Evolutionary conservation across 2,113 vertebrate species (phyloP).

Genomic region (Ginglymostoma cirratum): DNA sequence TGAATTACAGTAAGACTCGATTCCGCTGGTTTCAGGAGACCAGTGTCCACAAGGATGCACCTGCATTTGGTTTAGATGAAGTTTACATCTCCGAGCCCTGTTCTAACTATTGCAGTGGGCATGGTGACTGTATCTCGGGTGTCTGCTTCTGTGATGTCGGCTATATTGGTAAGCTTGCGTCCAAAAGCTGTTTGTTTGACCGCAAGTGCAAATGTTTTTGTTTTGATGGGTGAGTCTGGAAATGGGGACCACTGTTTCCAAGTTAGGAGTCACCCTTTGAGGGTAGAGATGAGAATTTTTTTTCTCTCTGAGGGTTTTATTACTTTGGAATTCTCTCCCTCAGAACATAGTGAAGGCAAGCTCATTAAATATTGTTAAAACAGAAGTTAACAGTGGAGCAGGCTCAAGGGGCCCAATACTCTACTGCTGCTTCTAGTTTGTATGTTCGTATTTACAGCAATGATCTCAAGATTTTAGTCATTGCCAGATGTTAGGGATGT

Average conservation of each 20-base stretch:
- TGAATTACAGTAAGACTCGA: constrained; percentile 75
- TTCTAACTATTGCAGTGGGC: constrained; percentile 84
- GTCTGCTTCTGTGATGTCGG: constrained; percentile 97
- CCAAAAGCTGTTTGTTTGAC: not conserved
- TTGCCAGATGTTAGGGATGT: not conserved
- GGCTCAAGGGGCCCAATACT: too few relatives aligned
- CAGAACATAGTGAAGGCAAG: too few relatives aligned
- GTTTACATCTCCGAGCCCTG: constrained; percentile 96
- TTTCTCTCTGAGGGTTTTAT: too few relatives aligned
- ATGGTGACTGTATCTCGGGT: constrained; percentile 88
- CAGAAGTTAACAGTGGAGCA: too few relatives aligned
- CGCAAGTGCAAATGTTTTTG: not conserved
- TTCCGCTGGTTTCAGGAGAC: constrained; percentile 98
- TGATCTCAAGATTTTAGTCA: not conserved
- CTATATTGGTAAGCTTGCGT: constrained; percentile 68
- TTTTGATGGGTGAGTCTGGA: not conserved
- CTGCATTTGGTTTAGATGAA: constrained; percentile 80
- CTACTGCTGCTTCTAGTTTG: too few relatives aligned
- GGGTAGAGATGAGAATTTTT: too few relatives aligned
- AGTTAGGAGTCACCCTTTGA: too few relatives aligned
- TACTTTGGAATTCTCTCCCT: too few relatives aligned
- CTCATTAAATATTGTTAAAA: too few relatives aligned
- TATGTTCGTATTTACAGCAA: too few relatives aligned
- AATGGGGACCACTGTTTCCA: too few relatives aligned
- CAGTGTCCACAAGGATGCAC: constrained; percentile 73